Evolutionary conservation across 2,888 invertebrate genomes (phyloP).

Genomic region (Drosophila pegasa): DNA sequence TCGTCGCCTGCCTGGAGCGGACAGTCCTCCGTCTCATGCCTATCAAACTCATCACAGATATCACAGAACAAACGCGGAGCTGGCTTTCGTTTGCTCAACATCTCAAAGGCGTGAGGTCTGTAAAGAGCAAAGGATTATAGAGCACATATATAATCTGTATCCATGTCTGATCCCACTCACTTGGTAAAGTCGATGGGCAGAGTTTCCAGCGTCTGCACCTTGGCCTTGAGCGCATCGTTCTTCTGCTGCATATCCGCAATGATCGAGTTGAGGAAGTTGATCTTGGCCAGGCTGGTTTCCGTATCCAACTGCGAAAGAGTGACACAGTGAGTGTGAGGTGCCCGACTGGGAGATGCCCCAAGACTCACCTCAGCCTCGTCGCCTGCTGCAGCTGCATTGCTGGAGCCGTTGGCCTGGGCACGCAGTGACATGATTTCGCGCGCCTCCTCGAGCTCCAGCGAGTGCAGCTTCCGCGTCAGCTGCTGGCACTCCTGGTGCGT

Average conservation of each 20-base stretch:
- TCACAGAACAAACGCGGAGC: conserved; percentile 97
- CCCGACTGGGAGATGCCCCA: fast-evolving
- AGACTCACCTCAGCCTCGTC: conserved; percentile 35
- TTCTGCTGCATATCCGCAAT: conserved; percentile 98
- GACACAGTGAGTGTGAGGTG: neutral
- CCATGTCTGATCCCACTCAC: conserved; percentile 79
- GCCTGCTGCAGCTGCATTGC: neutral
- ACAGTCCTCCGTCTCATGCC: conserved; percentile 99
- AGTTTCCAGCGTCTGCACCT: conserved; percentile 91
- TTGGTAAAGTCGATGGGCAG: conserved; percentile 84
- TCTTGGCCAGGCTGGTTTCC: conserved; percentile 87
- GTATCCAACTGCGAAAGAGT: conserved; percentile 82
- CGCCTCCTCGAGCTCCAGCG: conserved; percentile 68
- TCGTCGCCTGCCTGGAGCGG: conserved; percentile 91
- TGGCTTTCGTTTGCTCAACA: conserved; percentile 84
- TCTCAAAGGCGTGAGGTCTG: conserved; percentile 86
- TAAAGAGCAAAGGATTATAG: neutral
- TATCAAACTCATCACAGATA: conserved; percentile 98
- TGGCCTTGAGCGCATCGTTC: conserved; percentile 92
- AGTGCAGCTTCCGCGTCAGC: conserved; percentile 64
- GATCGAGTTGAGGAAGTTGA: conserved; percentile 97
- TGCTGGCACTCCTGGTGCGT: conserved; percentile 53
- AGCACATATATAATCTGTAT: conserved; percentile 47
- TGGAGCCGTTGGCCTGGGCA: conserved; percentile 43
- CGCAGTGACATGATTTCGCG: conserved; percentile 70